phyloP scores from a whole-genome alignment of 1,140 invertebrate genomes.

The Ruditapes philippinarum region DNA sequence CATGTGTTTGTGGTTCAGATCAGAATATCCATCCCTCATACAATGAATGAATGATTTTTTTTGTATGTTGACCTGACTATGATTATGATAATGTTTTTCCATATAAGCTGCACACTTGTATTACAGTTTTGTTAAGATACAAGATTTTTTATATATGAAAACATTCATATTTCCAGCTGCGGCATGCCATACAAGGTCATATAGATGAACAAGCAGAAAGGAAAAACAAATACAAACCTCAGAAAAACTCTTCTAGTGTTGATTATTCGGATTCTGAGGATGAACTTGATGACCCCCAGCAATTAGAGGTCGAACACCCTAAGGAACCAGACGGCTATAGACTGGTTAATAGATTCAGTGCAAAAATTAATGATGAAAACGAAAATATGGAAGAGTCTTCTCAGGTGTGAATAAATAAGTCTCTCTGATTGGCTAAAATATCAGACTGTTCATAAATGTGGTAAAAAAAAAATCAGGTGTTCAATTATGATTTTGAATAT shows the following conservation, averaged over 20 bases:
- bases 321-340: slow-evolving; percentile 42
- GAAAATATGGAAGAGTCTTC: not conserved
- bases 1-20: no score
- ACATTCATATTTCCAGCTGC: slow-evolving; percentile 68
- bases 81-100: no score
- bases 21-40: no score
- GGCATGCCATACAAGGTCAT: slow-evolving; percentile 79
- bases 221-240: slow-evolving; percentile 51
- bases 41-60: no score
- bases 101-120: no score
- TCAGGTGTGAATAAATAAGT: not conserved
- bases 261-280: slow-evolving; percentile 49
- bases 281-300: slow-evolving; percentile 71
- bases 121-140: no score
- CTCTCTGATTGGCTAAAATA: not conserved
- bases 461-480: no score
- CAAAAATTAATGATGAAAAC: not conserved
- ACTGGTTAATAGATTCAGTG: slow-evolving; percentile 48
- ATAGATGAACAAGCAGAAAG: slow-evolving; percentile 76
- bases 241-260: not conserved
- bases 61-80: no score
- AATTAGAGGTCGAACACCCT: slow-evolving; percentile 66
- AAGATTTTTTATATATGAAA: not conserved
- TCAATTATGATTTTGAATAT: no score
- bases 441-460: no score